Percentiles rank a stretch among this genome's conserved stretches.
These are phyloP conservation scores for Pseudotriccus pelzelni DNA, from an alignment of 2,797 vertebrate species.

Conservation along the genomic window DNA sequence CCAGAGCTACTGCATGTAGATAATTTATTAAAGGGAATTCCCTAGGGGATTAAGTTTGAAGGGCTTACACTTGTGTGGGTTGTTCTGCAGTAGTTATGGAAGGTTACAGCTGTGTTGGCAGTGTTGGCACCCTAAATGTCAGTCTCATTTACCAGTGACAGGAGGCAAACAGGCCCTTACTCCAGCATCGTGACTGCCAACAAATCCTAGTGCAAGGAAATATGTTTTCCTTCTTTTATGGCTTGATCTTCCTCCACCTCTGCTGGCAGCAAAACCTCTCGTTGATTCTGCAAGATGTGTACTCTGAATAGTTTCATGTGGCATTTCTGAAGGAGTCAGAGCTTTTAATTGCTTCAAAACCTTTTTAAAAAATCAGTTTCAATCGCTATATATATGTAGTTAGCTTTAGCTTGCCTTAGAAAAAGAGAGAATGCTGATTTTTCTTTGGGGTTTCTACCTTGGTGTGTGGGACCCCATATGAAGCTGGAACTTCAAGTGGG, in stretches of 20 bases:
- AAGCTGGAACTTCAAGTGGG: not conserved
- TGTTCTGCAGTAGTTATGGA: not conserved
- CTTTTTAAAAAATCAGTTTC: not conserved
- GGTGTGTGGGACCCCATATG: not conserved
- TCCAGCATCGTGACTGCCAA: not conserved
- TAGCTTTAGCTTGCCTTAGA: not conserved
- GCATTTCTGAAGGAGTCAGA: not conserved
- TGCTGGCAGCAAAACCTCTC: not conserved
- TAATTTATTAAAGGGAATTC: not conserved
- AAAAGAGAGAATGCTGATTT: not conserved
- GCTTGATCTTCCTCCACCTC: not conserved
- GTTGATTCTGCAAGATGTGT: not conserved
- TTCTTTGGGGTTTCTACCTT: not conserved
- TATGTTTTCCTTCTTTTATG: not conserved
- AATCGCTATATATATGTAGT: too few species aligned
- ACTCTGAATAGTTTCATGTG: not conserved
- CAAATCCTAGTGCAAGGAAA: not conserved
- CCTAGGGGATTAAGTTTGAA: fast-evolving
- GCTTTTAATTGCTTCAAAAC: not conserved
- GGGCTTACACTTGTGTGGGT: not conserved
- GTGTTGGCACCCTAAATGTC: not conserved
- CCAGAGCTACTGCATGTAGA: not conserved
- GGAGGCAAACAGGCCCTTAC: not conserved
- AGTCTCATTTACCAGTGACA: not conserved
- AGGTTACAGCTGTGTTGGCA: not conserved